A percentile compares a stretch with the other conserved stretches of the same genome.
Evolutionary conservation across 2,113 vertebrate species (phyloP).

Genomic region (Nycticorax nycticorax): DNA sequence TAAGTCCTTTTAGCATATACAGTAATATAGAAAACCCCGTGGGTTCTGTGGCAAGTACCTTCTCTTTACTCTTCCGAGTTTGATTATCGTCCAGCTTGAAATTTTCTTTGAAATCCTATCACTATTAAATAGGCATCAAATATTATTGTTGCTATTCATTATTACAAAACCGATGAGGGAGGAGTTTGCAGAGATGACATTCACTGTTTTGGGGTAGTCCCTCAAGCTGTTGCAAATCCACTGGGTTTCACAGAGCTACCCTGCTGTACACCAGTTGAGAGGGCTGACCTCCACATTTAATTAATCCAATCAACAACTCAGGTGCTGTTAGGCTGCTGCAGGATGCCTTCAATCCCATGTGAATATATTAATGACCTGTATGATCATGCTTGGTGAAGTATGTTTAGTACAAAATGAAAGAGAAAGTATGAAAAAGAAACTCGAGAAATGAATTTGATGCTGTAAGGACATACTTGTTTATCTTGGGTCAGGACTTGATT

Average conservation of each 20-base stretch:
- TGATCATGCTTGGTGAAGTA: background rate
- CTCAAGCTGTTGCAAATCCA: background rate
- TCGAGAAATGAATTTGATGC: background rate
- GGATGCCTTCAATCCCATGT: background rate
- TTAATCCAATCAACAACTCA: background rate
- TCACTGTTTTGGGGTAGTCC: background rate
- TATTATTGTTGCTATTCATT: background rate
- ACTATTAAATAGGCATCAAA: background rate
- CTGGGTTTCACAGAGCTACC: background rate
- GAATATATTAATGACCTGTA: background rate
- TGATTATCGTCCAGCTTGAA: background rate
- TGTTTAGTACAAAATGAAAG: background rate
- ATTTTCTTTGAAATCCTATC: background rate
- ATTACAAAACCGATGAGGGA: background rate
- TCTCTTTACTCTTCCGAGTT: background rate
- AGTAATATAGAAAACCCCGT: background rate
- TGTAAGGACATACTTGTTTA: background rate
- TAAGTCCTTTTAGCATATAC: background rate
- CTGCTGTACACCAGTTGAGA: background rate
- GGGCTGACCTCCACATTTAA: background rate
- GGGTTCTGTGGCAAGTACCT: background rate
- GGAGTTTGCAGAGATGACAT: background rate
- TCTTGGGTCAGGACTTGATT: background rate
- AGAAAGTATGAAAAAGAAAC: background rate
- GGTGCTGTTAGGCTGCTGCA: background rate